These are phyloP conservation scores for Arnoldichthys spilopterus DNA, from an alignment of 2,797 vertebrate species.

Conservation along the genomic window DNA sequence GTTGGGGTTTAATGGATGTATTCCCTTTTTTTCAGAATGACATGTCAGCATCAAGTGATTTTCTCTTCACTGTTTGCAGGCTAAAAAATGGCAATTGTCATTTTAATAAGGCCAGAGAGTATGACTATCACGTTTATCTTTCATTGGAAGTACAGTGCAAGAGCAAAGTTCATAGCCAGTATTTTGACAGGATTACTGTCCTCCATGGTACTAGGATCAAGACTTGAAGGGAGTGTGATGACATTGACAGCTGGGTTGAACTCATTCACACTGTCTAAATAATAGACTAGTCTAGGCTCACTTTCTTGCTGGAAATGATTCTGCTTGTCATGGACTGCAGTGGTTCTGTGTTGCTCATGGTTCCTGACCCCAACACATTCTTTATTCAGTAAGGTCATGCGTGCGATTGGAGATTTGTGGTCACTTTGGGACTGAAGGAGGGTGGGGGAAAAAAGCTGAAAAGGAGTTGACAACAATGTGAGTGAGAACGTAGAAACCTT, in stretches of 20 bases:
- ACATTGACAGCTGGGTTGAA: conserved; percentile 22
- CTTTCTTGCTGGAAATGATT: conserved; percentile 15
- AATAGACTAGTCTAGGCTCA: neutral
- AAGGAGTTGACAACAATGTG: neutral
- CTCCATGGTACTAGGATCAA: conserved; percentile 1
- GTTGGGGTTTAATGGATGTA: neutral
- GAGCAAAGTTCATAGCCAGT: conserved; percentile 14
- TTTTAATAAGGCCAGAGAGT: conserved; percentile 2
- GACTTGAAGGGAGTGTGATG: conserved; percentile 1
- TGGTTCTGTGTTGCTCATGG: neutral
- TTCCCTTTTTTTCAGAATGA: neutral
- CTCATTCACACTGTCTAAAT: conserved; percentile 6
- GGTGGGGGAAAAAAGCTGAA: neutral
- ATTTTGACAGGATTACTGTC: conserved; percentile 23
- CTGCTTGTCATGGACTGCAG: neutral
- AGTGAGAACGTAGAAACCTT: neutral
- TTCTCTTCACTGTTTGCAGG: neutral
- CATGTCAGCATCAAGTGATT: neutral
- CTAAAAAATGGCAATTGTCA: conserved; percentile 1
- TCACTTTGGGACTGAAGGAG: neutral
- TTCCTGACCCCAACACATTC: conserved; percentile 7
- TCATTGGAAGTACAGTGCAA: conserved; percentile 1
- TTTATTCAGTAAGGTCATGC: conserved; percentile 32
- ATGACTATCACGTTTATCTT: neutral
- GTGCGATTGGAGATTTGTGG: neutral